Percentiles rank a stretch among this genome's conserved stretches.
phyloP scores from a whole-genome alignment of 2,113 vertebrate genomes.

The Promerops cafer region DNA sequence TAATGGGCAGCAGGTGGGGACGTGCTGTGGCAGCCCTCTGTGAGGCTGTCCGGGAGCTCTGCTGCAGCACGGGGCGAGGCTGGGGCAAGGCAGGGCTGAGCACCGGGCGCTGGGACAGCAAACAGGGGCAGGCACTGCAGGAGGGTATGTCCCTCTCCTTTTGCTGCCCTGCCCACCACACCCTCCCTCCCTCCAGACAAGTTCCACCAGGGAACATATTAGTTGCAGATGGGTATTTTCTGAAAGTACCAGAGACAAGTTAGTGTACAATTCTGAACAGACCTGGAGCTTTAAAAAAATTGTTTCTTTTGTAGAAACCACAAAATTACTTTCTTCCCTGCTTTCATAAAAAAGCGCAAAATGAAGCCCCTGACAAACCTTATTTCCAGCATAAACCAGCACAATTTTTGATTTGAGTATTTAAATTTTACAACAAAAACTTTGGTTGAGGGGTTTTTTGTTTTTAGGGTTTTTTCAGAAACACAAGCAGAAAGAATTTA shows the following conservation, averaged over 20 bases:
- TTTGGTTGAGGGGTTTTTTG: background rate
- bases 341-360: background rate
- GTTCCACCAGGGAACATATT: background rate
- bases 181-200: background rate
- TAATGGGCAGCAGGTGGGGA: background rate
- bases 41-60: background rate
- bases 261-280: background rate
- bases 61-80: background rate
- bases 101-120: background rate
- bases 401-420: background rate
- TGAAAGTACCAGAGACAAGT: background rate
- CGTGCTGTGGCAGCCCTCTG: background rate
- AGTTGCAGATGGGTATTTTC: background rate
- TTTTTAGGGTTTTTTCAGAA: background rate
- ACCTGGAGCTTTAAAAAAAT: background rate
- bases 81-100: background rate
- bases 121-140: background rate
- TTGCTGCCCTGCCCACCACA: accelerated
- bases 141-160: accelerated
- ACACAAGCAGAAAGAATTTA: background rate
- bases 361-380: background rate
- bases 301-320: background rate
- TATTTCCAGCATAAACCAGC: background rate
- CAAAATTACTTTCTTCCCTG: accelerated
- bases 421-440: background rate